phyloP scores from a whole-genome alignment of 1,140 invertebrate genomes.

The Drosophila cardini region DNA sequence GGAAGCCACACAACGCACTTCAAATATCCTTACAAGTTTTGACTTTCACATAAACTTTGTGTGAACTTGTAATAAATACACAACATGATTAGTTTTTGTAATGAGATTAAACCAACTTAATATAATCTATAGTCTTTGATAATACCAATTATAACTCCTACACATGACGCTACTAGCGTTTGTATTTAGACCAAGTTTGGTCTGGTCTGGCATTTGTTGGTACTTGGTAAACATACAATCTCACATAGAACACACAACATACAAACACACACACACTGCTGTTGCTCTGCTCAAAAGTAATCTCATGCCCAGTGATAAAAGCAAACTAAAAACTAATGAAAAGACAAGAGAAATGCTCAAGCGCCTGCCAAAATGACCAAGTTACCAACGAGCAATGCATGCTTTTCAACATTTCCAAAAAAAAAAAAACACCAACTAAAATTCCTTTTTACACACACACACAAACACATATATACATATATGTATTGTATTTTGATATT shows the following conservation, averaged over 20 bases:
- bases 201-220: conserved; percentile 19
- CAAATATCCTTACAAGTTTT: too few species aligned
- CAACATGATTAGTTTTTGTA: too few species aligned
- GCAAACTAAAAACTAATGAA: conserved; percentile 10
- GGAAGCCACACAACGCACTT: too few species aligned
- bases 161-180: conserved; percentile 3
- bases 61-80: too few species aligned
- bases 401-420: conserved; percentile 52
- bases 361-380: conserved; percentile 36
- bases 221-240: conserved; percentile 26
- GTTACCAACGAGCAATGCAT: conserved; percentile 51
- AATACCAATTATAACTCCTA: not conserved
- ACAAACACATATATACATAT: not conserved
- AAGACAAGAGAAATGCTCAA: conserved; percentile 31
- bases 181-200: conserved; percentile 5
- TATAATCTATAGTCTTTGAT: too few species aligned
- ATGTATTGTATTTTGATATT: conserved; percentile 34
- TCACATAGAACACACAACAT: not conserved
- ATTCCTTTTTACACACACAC: not conserved
- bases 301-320: conserved; percentile 48
- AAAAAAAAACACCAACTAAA: conserved; percentile 1
- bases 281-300: conserved; percentile 31
- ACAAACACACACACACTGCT: conserved; percentile 1
- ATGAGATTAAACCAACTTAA: too few species aligned
- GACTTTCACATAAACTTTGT: too few species aligned